Evolutionary conservation across 2,888 invertebrate species (phyloP).

Genomic region (Coleophora flavipennella): DNA sequence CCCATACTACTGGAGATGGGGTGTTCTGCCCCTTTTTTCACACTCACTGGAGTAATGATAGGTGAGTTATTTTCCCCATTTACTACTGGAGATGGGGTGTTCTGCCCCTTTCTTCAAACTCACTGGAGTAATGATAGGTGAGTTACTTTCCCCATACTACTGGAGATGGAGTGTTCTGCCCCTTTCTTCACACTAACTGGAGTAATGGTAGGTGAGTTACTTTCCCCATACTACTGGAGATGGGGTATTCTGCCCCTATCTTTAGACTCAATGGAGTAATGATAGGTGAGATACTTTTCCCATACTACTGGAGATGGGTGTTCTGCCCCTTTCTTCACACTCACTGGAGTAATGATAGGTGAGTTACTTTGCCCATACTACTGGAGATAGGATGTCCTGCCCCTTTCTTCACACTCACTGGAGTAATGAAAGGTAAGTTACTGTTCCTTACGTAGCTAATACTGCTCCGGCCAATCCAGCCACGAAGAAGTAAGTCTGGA

Average conservation of each 20-base stretch:
- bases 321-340: constrained; percentile 35
- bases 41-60: constrained; percentile 33
- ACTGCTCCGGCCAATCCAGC: no score
- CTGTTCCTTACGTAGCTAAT: constrained; percentile 28
- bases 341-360: constrained; percentile 38
- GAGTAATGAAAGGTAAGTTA: constrained; percentile 36
- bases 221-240: constrained; percentile 38
- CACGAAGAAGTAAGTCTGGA: no score
- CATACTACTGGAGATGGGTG: constrained; percentile 37
- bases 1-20: constrained; percentile 38
- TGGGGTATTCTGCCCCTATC: constrained; percentile 44
- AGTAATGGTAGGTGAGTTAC: constrained; percentile 36
- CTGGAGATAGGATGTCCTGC: constrained; percentile 33
- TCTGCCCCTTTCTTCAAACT: constrained; percentile 42
- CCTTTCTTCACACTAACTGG: constrained; percentile 38
- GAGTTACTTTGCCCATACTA: constrained; percentile 14
- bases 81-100: constrained; percentile 36
- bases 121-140: constrained; percentile 38
- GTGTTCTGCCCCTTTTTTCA: constrained; percentile 42
- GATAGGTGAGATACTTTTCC: constrained; percentile 42
- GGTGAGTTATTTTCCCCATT: constrained; percentile 47
- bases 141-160: constrained; percentile 36
- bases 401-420: constrained; percentile 38
- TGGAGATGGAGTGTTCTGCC: constrained; percentile 38
- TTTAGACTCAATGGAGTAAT: constrained; percentile 33